Conservation (phyloP, 2,888 invertebrate species). For the Zhengitettix transpicula region DNA sequence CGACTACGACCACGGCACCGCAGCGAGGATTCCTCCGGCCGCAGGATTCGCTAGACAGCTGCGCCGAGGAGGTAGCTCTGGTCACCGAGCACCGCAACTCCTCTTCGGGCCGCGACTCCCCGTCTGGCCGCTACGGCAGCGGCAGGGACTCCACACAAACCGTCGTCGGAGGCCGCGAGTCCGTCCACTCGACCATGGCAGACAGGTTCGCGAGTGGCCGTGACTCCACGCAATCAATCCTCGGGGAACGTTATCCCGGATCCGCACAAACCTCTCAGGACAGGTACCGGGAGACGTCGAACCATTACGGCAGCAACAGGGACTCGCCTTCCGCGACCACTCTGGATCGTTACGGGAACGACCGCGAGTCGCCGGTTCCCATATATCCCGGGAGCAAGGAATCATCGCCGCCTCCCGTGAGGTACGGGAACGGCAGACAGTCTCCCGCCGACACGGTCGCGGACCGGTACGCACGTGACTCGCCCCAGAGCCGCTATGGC, state of each 20-base stretch:
- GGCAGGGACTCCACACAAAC: neutral
- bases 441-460: neutral
- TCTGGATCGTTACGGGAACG: too few species aligned
- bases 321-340: neutral
- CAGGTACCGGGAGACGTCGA: too few species aligned
- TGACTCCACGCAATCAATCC: neutral
- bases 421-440: neutral
- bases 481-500: neutral
- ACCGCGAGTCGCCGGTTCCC: neutral
- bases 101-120: neutral
- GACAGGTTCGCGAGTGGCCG: neutral
- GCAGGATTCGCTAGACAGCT: slow-evolving; percentile 33
- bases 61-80: slow-evolving; percentile 24
- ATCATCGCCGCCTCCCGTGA: neutral
- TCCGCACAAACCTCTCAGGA: neutral
- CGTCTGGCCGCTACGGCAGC: neutral
- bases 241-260: neutral
- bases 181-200: neutral
- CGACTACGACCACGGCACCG: slow-evolving; percentile 1
- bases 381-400: neutral
- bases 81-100: neutral
- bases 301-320: neutral
- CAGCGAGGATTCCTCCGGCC: slow-evolving; percentile 16
- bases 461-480: neutral
- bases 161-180: neutral